These are phyloP conservation scores for Acrobasis consociella DNA, from an alignment of 2,888 invertebrate genomes.

Conservation along the genomic window DNA sequence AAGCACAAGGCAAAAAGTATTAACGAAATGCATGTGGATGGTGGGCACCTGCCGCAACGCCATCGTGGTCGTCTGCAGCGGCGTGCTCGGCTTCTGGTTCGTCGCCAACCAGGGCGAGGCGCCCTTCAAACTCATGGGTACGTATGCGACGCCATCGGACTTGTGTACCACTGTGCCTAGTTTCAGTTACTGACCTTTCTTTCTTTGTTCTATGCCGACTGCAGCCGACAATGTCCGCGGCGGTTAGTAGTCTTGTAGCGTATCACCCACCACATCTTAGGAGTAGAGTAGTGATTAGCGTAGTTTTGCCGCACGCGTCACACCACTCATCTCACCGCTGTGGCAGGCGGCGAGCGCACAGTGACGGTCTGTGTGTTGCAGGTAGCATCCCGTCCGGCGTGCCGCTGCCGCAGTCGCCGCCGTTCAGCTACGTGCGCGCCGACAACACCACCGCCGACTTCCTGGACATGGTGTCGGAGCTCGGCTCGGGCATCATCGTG, in stretches of 20 bases:
- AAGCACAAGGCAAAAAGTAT: conserved; percentile 79
- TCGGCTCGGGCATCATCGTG: conserved; percentile 93
- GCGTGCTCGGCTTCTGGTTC: conserved; percentile 86
- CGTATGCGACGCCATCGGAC: conserved; percentile 33
- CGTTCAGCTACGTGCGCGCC: conserved; percentile 84
- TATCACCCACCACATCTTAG: conserved; percentile 18
- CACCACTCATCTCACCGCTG: conserved; percentile 14
- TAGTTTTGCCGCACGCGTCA: conserved; percentile 27
- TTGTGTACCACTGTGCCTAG: neutral
- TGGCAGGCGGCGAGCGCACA: neutral
- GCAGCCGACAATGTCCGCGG: conserved; percentile 62
- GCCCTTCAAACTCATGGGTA: conserved; percentile 88
- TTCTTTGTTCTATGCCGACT: conserved; percentile 54
- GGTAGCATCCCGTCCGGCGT: conserved; percentile 90
- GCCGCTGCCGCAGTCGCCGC: conserved; percentile 85
- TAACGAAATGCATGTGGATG: conserved; percentile 88
- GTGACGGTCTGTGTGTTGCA: conserved; percentile 43
- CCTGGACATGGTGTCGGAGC: conserved; percentile 88
- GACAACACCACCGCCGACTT: conserved; percentile 85
- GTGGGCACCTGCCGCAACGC: conserved; percentile 92
- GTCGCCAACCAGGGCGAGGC: conserved; percentile 69
- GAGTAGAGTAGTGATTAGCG: conserved; percentile 35
- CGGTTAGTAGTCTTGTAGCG: conserved; percentile 55
- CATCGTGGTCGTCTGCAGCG: conserved; percentile 89
- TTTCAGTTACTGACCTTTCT: conserved; percentile 14